A percentile compares a stretch with the other conserved stretches of the same genome.
phyloP scores from a whole-genome alignment of 2,888 invertebrate genomes.

The Athalia rosae region DNA sequence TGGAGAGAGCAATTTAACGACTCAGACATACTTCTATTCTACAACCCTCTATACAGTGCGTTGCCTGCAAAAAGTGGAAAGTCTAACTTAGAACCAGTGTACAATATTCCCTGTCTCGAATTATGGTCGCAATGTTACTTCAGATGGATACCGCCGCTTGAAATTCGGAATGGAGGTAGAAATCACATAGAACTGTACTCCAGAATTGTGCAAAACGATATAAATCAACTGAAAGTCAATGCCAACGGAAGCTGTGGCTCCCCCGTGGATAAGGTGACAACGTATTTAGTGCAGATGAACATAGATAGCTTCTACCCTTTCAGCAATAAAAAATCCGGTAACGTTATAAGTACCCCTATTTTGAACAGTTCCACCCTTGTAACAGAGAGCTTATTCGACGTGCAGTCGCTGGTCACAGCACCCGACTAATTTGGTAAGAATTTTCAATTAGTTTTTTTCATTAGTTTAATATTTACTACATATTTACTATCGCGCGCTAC shows the following conservation, averaged over 20 bases:
- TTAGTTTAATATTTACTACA: conserved; percentile 4
- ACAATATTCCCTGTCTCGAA: conserved; percentile 78
- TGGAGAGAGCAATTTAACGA: conserved; percentile 92
- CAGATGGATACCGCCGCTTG: conserved; percentile 90
- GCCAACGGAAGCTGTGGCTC: conserved; percentile 58
- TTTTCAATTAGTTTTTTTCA: background rate
- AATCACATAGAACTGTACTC: conserved; percentile 78
- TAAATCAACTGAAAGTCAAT: conserved; percentile 72
- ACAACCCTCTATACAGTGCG: conserved; percentile 86
- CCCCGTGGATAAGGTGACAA: conserved; percentile 64
- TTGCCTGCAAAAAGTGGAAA: conserved; percentile 46
- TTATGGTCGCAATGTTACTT: conserved; percentile 94
- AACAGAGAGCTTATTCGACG: conserved; percentile 80
- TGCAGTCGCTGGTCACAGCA: conserved; percentile 82
- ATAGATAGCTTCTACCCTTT: conserved; percentile 72
- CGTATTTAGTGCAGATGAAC: conserved; percentile 66
- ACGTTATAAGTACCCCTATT: conserved; percentile 67
- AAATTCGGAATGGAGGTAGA: conserved; percentile 83
- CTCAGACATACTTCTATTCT: conserved; percentile 87
- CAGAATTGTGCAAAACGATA: conserved; percentile 74
- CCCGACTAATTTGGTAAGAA: conserved; percentile 76
- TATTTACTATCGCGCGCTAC: conserved; percentile 39
- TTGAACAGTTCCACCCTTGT: conserved; percentile 79
- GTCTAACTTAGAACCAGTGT: conserved; percentile 74
- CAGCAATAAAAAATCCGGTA: conserved; percentile 65